Conservation (phyloP, 2,888 invertebrate genomes). For the Agonopterix heracliana region DNA sequence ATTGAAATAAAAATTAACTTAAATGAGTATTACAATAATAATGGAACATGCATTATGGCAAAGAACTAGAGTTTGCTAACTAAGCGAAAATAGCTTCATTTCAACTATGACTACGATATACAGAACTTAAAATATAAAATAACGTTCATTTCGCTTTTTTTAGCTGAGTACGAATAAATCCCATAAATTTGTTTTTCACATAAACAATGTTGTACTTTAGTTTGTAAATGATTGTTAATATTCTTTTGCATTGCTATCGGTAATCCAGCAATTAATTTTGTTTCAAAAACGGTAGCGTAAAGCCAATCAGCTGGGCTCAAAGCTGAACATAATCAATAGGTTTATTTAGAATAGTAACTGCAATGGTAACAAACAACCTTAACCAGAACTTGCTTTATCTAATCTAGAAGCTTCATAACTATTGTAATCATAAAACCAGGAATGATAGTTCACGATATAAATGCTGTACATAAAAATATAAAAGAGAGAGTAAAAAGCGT, state of each 20-base stretch:
- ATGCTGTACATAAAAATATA: conserved; percentile 65
- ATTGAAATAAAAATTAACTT: conserved; percentile 69
- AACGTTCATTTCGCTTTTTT: conserved; percentile 11
- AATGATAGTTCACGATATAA: conserved; percentile 62
- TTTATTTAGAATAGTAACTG: conserved; percentile 52
- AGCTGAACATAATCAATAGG: not conserved
- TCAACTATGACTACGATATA: conserved; percentile 56
- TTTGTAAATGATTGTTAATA: no score
- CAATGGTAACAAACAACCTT: conserved; percentile 62
- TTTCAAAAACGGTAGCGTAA: no score
- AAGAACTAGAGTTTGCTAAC: conserved; percentile 72
- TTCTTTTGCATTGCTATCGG: no score
- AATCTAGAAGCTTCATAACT: conserved; percentile 23
- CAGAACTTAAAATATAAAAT: conserved; percentile 31
- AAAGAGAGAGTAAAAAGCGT: conserved; percentile 49
- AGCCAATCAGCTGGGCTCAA: not conserved
- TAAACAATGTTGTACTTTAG: no score
- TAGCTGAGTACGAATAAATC: no score
- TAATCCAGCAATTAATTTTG: no score
- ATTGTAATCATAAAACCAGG: conserved; percentile 42
- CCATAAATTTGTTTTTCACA: no score
- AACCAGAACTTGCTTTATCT: conserved; percentile 42
- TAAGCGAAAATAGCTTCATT: conserved; percentile 73
- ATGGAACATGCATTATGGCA: conserved; percentile 78
- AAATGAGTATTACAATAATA: conserved; percentile 72